A percentile compares a stretch with the other conserved stretches of the same genome.
These are phyloP conservation scores for Crossoptilon crossoptilon DNA, from an alignment of 2,797 vertebrate genomes.

Conservation along the genomic window DNA sequence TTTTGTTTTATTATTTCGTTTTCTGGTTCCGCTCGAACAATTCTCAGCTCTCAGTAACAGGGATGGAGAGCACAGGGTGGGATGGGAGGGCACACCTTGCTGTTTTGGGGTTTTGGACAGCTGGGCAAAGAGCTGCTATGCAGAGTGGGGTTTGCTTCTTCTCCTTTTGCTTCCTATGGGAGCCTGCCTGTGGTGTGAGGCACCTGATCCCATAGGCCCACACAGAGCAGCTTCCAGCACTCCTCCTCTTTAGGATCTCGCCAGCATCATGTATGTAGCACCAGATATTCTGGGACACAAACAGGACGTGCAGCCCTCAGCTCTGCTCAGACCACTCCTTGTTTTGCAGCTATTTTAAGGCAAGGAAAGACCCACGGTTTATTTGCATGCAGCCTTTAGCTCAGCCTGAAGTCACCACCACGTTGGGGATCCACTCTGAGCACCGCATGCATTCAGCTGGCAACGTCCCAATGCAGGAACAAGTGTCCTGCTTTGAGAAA, in stretches of 20 bases:
- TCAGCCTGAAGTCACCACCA: constrained; percentile 20
- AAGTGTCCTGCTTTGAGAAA: not conserved
- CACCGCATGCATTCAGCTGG: not conserved
- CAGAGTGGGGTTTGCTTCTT: not conserved
- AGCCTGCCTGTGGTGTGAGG: not conserved
- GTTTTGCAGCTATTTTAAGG: not conserved
- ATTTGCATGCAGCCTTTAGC: not conserved
- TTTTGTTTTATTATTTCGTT: not conserved
- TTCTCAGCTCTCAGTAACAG: not conserved
- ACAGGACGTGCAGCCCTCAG: not conserved
- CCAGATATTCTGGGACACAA: not conserved
- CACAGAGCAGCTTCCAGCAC: not conserved
- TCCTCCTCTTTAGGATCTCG: too few relatives aligned
- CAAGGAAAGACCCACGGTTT: not conserved
- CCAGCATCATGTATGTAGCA: not conserved
- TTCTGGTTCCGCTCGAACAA: not conserved
- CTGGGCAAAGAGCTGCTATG: not conserved
- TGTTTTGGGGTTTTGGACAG: not conserved
- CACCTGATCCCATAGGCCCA: accelerated
- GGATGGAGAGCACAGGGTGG: not conserved
- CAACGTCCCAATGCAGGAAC: accelerated
- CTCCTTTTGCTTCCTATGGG: accelerated
- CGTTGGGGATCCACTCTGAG: not conserved
- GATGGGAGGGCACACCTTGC: not conserved
- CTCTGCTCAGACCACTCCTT: not conserved